phyloP scores from a whole-genome alignment of 2,797 vertebrate genomes.

The Arnoldichthys spilopterus region DNA sequence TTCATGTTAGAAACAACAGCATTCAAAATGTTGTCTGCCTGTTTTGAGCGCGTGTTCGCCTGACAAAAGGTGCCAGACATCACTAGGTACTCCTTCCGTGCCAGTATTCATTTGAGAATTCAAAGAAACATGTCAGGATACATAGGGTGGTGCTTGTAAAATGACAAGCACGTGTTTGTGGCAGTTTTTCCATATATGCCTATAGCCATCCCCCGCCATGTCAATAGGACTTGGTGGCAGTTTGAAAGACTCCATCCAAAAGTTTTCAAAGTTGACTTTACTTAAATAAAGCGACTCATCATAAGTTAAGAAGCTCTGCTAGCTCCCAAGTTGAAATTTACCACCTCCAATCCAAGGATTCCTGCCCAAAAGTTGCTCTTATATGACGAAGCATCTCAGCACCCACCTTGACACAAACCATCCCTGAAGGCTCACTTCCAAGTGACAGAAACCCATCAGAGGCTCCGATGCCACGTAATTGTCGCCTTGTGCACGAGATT shows the following conservation, averaged over 20 bases:
- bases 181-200: constrained; percentile 2
- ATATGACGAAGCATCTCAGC: constrained; percentile 50
- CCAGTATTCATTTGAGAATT: constrained; percentile 30
- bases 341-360: neutral
- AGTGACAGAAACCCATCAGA: constrained; percentile 65
- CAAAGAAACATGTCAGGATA: constrained; percentile 31
- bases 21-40: constrained; percentile 38
- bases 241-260: neutral
- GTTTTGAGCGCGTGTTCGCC: constrained; percentile 43
- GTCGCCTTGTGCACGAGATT: constrained; percentile 60
- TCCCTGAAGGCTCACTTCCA: constrained; percentile 66
- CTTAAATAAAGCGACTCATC: neutral
- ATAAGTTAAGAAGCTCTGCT: neutral
- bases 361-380: constrained; percentile 7
- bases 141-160: constrained; percentile 10
- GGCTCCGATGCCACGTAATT: constrained; percentile 66
- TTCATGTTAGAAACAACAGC: constrained; percentile 45
- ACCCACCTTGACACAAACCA: constrained; percentile 70
- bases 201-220: neutral
- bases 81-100: constrained; percentile 22
- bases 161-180: neutral
- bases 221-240: neutral
- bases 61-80: constrained; percentile 43
- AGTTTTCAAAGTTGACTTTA: neutral
- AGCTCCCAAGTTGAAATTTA: neutral